A percentile compares a stretch with the other conserved stretches of the same genome.
These are phyloP conservation scores for Bradypodion pumilum DNA, from an alignment of 2,797 vertebrate species.

Conservation along the genomic window DNA sequence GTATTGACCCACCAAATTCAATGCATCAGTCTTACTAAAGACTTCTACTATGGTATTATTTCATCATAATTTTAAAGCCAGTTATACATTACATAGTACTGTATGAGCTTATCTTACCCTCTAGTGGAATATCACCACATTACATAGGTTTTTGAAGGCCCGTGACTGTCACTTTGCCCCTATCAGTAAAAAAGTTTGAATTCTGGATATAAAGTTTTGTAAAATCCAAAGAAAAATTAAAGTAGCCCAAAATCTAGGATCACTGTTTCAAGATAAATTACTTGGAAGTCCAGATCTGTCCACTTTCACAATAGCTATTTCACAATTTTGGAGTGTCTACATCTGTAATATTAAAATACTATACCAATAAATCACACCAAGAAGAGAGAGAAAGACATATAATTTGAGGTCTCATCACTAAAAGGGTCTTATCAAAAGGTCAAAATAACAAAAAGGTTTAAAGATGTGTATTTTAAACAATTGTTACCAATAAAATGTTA, in stretches of 20 bases:
- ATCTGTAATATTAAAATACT: too few relatives aligned
- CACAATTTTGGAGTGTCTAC: too few relatives aligned
- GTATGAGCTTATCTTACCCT: slow-evolving; percentile 62
- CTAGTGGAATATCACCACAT: slow-evolving; percentile 52
- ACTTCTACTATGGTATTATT: neutral
- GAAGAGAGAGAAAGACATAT: too few relatives aligned
- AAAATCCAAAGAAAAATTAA: neutral
- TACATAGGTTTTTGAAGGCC: slow-evolving; percentile 19
- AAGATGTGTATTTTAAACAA: too few relatives aligned
- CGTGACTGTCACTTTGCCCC: neutral
- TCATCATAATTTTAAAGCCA: neutral
- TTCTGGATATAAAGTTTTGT: neutral
- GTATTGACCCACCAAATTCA: too few relatives aligned
- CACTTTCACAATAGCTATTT: neutral
- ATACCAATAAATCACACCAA: too few relatives aligned
- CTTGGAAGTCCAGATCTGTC: neutral
- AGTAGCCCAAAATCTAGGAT: neutral
- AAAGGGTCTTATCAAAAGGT: too few relatives aligned
- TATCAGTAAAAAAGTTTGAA: neutral
- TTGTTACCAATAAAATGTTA: too few relatives aligned
- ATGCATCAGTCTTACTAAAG: neutral
- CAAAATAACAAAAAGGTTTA: too few relatives aligned
- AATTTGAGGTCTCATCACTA: too few relatives aligned
- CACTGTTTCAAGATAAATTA: neutral
- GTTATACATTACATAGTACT: neutral